Percentiles rank a stretch among this genome's conserved stretches.
These are phyloP conservation scores for Cosmia pyralina DNA, from an alignment of 2,888 invertebrate genomes.

Conservation along the genomic window DNA sequence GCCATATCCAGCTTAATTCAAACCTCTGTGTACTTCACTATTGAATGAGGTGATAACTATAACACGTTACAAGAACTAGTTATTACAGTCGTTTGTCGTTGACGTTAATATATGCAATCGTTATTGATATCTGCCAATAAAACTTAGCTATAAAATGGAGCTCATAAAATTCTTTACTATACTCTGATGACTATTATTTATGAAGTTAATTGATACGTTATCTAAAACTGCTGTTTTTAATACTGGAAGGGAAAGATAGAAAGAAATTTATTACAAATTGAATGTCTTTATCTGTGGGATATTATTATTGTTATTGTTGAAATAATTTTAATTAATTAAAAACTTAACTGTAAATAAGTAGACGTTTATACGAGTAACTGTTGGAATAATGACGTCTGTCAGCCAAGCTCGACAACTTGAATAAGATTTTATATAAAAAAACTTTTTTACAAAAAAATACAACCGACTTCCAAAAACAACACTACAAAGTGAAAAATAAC, in stretches of 20 bases:
- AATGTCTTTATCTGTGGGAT: slow-evolving; percentile 32
- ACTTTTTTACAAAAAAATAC: no score
- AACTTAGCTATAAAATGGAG: slow-evolving; percentile 48
- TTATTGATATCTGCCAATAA: slow-evolving; percentile 59
- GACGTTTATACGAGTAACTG: slow-evolving; percentile 7
- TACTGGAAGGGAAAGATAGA: slow-evolving; percentile 8
- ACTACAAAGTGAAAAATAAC: no score
- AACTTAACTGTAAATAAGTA: slow-evolving; percentile 11
- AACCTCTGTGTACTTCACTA: slow-evolving; percentile 11
- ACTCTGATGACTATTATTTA: slow-evolving; percentile 52
- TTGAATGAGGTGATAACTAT: slow-evolving; percentile 50
- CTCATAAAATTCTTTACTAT: slow-evolving; percentile 51
- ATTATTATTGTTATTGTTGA: slow-evolving; percentile 23
- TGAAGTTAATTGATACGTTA: slow-evolving; percentile 54
- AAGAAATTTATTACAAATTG: slow-evolving; percentile 31
- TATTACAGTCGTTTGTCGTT: slow-evolving; percentile 39
- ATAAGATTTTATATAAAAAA: slow-evolving; percentile 27
- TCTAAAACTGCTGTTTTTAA: slow-evolving; percentile 48
- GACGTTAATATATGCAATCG: slow-evolving; percentile 54
- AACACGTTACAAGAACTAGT: slow-evolving; percentile 53
- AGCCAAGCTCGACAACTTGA: background rate
- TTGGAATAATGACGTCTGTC: slow-evolving; percentile 2
- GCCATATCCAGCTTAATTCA: slow-evolving; percentile 27
- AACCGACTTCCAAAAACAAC: no score
- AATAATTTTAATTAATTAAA: slow-evolving; percentile 29